A percentile compares a stretch with the other conserved stretches of the same genome.
Conservation (phyloP, 1,140 invertebrate species). For the Phortica variegata region DNA sequence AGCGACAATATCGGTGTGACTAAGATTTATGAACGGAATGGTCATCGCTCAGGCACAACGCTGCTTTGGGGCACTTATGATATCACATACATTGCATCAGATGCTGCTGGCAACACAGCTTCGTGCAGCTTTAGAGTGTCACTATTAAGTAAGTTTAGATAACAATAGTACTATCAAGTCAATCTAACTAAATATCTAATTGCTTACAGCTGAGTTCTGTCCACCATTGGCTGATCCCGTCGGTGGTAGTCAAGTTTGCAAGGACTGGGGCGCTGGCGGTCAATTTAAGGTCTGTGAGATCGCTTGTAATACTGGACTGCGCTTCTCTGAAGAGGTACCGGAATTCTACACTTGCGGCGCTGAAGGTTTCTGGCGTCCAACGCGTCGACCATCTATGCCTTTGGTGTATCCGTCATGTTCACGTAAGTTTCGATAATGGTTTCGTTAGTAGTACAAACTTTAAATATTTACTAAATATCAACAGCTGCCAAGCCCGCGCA, state of each 20-base stretch:
- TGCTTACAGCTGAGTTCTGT: slow-evolving; percentile 79
- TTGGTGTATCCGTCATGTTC: slow-evolving; percentile 89
- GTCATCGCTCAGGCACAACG: slow-evolving; percentile 86
- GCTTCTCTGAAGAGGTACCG: slow-evolving; percentile 88
- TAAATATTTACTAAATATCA: slow-evolving; percentile 18
- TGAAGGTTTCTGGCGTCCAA: slow-evolving; percentile 95
- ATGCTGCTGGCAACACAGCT: slow-evolving; percentile 86
- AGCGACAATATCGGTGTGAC: slow-evolving; percentile 82
- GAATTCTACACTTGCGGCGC: slow-evolving; percentile 95
- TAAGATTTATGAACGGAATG: slow-evolving; percentile 80
- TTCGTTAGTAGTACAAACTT: too few relatives aligned
- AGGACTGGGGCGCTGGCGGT: slow-evolving; percentile 94
- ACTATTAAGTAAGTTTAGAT: slow-evolving; percentile 72
- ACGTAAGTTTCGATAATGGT: slow-evolving; percentile 60
- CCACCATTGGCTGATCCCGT: slow-evolving; percentile 82
- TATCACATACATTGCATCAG: slow-evolving; percentile 90
- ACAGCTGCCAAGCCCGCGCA: slow-evolving; percentile 80
- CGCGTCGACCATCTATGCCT: slow-evolving; percentile 72
- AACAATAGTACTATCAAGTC: slow-evolving; percentile 3
- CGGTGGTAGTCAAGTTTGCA: slow-evolving; percentile 86
- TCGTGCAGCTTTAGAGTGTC: slow-evolving; percentile 93
- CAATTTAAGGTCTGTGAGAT: slow-evolving; percentile 90
- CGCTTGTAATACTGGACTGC: slow-evolving; percentile 77
- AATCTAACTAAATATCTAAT: neutral
- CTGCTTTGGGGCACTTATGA: slow-evolving; percentile 90